Evolutionary conservation across 2,797 vertebrate genomes (phyloP).

Genomic region (Ambastaia sidthimunki): DNA sequence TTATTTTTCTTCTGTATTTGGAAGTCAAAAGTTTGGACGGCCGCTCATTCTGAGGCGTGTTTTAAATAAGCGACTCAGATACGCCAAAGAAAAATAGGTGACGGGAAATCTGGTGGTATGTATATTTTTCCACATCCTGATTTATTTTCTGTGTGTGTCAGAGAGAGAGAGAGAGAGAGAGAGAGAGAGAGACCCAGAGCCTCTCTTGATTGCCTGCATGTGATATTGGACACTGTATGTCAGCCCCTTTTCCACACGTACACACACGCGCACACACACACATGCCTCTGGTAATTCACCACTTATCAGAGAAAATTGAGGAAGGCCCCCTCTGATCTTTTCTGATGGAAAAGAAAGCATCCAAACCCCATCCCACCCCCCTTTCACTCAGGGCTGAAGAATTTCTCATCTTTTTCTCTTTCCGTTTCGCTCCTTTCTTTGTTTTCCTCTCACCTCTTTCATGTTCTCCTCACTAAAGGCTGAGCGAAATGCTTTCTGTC

Average conservation of each 20-base stretch:
- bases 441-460: constrained; percentile 35
- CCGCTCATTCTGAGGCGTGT: neutral
- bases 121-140: constrained; percentile 18
- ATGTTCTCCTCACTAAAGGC: constrained; percentile 31
- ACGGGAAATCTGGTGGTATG: neutral
- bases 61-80: neutral
- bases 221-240: constrained; percentile 44
- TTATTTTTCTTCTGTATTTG: neutral
- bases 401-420: constrained; percentile 32
- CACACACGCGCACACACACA: constrained; percentile 22
- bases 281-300: constrained; percentile 25
- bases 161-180: neutral
- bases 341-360: constrained; percentile 54
- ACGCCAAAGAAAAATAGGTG: neutral
- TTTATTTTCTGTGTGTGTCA: constrained; percentile 28
- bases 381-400: constrained; percentile 34
- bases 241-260: constrained; percentile 2
- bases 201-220: constrained; percentile 42
- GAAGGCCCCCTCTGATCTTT: constrained; percentile 52
- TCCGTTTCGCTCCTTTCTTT: constrained; percentile 21
- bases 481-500: constrained; percentile 56
- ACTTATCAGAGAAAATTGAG: constrained; percentile 50
- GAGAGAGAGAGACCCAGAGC: neutral
- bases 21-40: neutral
- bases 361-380: constrained; percentile 22